Evolutionary conservation across 2,113 vertebrate species (phyloP).

Genomic region (Columba janthina): DNA sequence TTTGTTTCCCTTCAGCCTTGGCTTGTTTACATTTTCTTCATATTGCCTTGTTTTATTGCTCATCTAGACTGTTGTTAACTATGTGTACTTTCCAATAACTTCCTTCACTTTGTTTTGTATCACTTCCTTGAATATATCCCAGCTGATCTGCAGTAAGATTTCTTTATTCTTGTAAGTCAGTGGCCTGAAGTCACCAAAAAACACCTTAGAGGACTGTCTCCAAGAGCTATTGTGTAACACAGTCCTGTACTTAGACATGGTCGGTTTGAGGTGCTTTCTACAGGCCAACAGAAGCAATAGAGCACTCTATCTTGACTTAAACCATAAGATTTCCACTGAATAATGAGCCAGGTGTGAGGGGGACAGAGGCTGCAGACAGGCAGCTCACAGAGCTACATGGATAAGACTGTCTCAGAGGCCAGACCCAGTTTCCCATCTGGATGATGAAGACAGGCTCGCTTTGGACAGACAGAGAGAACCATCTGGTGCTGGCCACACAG

Average conservation of each 20-base stretch:
- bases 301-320: not conserved
- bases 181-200: not conserved
- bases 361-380: not conserved
- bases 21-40: slow-evolving; percentile 46
- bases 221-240: not conserved
- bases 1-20: slow-evolving; percentile 5
- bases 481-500: not conserved
- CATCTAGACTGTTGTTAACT: not conserved
- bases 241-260: not conserved
- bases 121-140: slow-evolving; percentile 50
- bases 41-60: slow-evolving; percentile 26
- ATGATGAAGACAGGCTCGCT: not conserved
- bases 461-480: not conserved
- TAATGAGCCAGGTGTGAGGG: not conserved
- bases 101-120: slow-evolving; percentile 48
- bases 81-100: slow-evolving; percentile 32
- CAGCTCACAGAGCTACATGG: not conserved
- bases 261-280: not conserved
- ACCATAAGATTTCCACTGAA: not conserved
- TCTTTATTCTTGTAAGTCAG: not conserved
- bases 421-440: not conserved
- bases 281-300: not conserved
- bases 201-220: not conserved
- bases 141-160: not conserved
- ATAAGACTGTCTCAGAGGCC: not conserved